Base-by-base conservation (phyloP, 2,113 vertebrate genomes). In the Larimichthys polyactis region DNA sequence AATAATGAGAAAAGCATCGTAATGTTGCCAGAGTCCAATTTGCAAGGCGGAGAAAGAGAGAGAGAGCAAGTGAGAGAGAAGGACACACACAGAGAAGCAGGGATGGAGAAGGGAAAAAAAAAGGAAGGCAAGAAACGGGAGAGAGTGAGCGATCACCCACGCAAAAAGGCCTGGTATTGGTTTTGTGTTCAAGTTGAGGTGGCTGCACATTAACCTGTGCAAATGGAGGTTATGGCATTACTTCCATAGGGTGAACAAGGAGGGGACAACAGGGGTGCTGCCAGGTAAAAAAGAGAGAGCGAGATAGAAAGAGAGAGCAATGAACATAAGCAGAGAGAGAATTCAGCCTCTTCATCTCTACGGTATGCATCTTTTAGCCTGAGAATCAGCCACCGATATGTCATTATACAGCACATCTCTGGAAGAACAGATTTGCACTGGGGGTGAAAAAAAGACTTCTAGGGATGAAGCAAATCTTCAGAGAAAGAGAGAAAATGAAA, bases 151-250 rank as follows among this genome's bases (percentile, higher is more conserved):
- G 70, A 90, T 91, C 89, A 86, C 79, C 91, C 90, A 81, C 71
- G 72, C 87, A 87, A 86, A 60, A 92, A 83, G 73, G 79, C 86
- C 64, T 69, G 69, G 54, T 90, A 89, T 91, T 88, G 88, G 87
- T 86, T 87, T 86, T 81, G 87, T 87, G 88, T 87, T 88, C 71
- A 77, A 89, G 90, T 93, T 32, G 81, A 90, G 93, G 89, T 93
- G 92, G 90, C 87, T 93, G 85, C 91, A 91, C 93, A 94, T 95
- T 95, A 96, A 95, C 93, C 92, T 93, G 90, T 88, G 89, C 88
- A 95, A 95, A 95, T 95, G 87, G 92, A 91, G 92, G 92, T 95
- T 91, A 86, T 83, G 77, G 81, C 90, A 90, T 87, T 84, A 75
- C 88, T 88, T 91, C 85, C 78, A 86, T 55, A 55, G 79, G 88